Base-by-base conservation (phyloP, 1,140 invertebrate genomes). In the Solenopsis fugax region DNA sequence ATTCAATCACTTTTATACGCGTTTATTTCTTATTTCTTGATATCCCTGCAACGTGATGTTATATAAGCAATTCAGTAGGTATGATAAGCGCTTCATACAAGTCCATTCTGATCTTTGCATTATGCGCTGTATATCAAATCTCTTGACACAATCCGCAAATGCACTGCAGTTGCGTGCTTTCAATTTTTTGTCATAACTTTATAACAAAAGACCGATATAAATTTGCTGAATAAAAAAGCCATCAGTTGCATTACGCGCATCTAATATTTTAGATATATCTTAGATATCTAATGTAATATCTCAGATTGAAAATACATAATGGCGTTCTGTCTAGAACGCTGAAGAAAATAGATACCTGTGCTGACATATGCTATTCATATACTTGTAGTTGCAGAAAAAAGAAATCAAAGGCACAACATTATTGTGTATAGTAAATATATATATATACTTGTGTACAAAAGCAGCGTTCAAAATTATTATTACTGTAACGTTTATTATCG, bases 31-130 rank as follows among this genome's bases (percentile, higher is more conserved):
- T 91, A 90, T 90, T 90, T 88, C 64, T 71, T 75, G 45, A 56
- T 82, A 81, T 82, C 88, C 54, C 37, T 54, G 37, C 50, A 60
- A 62, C n/a, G 52, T 60, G 34, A 58, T 81, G 76, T 89, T 50
- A 37, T 65, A 80, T 69, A 62, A 54, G 77, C 86, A 56, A 91
- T 90, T 77, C 75, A 76, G 86, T 69, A 81, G 62, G 71, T 85
- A 91, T 87, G 90, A 90, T 91, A 91, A 90, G 85, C 86, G 85
- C 76, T 71, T 72, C 21, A 37, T 50, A 56, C 69, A 69, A 84
- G 58, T 75, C 71, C 62, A 84, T 56, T 62, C 24, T 71, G 52
- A 58, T 78, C 71, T 86, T 71, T 52, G 45, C 37, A 89, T 72
- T 88, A 69, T 73, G 4, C 12, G 13, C n/a, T n/a, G n/a, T 54